A percentile compares a stretch with the other conserved stretches of the same genome.
phyloP scores from a whole-genome alignment of 1,140 invertebrate genomes.

The Bilobella aurantiaca region DNA sequence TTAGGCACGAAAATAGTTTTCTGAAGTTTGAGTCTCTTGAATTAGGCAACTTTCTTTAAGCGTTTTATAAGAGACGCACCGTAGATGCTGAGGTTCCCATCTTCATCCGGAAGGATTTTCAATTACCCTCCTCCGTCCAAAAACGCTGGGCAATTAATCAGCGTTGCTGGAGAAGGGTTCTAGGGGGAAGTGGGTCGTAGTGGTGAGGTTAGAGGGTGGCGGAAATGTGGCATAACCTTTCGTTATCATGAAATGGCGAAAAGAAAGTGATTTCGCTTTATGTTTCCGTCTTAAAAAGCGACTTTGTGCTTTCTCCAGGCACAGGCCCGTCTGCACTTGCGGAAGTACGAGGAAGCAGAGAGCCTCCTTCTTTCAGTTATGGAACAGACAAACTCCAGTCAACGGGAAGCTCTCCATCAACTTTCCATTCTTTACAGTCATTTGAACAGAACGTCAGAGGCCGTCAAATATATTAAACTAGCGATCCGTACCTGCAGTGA shows the following conservation, averaged over 20 bases:
- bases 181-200: too few species aligned
- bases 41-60: too few species aligned
- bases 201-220: too few species aligned
- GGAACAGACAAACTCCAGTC: conserved; percentile 29
- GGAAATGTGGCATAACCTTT: too few species aligned
- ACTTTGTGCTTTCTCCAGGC: conserved; percentile 23
- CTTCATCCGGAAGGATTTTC: too few species aligned
- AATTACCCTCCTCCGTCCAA: too few species aligned
- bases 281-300: background rate
- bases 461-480: conserved; percentile 27
- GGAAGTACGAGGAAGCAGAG: conserved; percentile 33
- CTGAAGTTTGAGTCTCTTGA: too few species aligned
- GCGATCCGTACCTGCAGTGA: conserved; percentile 24
- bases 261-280: conserved; percentile 2
- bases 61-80: too few species aligned
- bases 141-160: too few species aligned
- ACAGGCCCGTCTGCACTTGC: conserved; percentile 29
- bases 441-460: conserved; percentile 31
- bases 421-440: conserved; percentile 32
- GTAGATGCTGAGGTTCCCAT: too few species aligned
- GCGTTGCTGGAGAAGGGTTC: too few species aligned
- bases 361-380: conserved; percentile 26
- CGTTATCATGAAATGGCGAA: background rate
- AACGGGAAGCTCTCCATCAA: conserved; percentile 33
- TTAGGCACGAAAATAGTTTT: too few species aligned